Evolutionary conservation across 2,888 invertebrate species (phyloP).

Genomic region (Polyommatus icarus): DNA sequence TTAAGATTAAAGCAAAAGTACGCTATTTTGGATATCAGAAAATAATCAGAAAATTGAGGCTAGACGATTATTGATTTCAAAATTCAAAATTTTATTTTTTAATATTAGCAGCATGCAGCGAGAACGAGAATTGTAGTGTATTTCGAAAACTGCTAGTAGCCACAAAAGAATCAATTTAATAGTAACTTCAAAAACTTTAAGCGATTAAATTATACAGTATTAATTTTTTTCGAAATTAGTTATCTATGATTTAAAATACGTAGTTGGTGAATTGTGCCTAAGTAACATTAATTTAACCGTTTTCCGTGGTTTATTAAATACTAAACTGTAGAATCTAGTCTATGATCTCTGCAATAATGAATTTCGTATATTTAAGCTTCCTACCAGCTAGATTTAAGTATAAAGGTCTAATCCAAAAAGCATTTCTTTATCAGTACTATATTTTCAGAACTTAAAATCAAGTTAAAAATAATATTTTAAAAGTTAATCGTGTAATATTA

Average conservation of each 20-base stretch:
- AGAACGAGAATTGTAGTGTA: background rate
- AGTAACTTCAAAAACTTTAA: background rate
- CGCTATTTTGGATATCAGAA: constrained; percentile 12
- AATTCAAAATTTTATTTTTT: background rate
- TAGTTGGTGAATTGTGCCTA: background rate
- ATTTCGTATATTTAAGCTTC: constrained; percentile 53
- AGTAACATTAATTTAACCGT: background rate
- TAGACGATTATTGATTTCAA: constrained; percentile 8
- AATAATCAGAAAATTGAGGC: background rate
- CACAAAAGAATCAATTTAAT: no score
- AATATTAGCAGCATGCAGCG: background rate
- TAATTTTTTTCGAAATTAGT: background rate
- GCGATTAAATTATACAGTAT: background rate
- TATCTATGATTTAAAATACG: background rate
- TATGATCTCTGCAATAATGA: constrained; percentile 74
- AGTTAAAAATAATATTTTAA: background rate
- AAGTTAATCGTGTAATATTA: no score
- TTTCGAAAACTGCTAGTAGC: no score
- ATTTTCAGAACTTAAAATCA: background rate
- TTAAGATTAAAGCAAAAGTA: constrained; percentile 43
- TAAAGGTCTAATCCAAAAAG: background rate
- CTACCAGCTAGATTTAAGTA: constrained; percentile 60
- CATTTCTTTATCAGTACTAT: background rate
- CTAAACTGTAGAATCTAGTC: constrained; percentile 68
- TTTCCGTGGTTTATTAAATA: constrained; percentile 16